Base-by-base conservation (phyloP, 2,797 vertebrate species). In the Strix occidentalis region DNA sequence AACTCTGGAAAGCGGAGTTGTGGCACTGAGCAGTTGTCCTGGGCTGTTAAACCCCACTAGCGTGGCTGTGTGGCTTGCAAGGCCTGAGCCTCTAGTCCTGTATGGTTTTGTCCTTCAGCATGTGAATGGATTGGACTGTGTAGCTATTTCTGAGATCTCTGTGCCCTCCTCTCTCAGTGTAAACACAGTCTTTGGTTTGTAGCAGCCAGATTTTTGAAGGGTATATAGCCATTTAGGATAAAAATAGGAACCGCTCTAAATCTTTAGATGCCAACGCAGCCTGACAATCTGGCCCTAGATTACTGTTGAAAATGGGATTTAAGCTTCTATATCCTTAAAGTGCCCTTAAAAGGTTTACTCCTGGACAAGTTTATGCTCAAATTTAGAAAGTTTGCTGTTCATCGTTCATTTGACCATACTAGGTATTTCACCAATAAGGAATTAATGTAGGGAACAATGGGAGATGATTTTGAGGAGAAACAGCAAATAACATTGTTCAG, bases 331-430 rank as follows among this genome's bases (percentile, higher is more conserved):
- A 61, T 92, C 71, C 58, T 84, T 65, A 41, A 66, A 91, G 61
- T 54, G 57, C 50, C 86, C 89, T 92, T 93, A 93, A 92, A 96
- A 92, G 87, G 93, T 90, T 92, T 95, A 79, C 39, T 96, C 68
- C 80, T 95, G 71, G 71, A 71, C 45, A 88, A 83, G 76, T 86
- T 79, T 66, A 64, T 68, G 63, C 58, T 90, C 60, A 43, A 35
- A 92, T 88, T 78, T 83, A 89, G 69, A 31, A 78, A 87, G 56
- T 83, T 87, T 95, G 72, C 72, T 11, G 13, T 84, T 88, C 43
- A 8, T 87, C 4, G 1, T 69, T 84, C 65, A 37, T 92, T 87
- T 95, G 82, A 72, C 90, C 81, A 91, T 87, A 87, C 78, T 87
- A 82, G 90, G 85, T 93, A 94, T 84, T 92, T 95, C 57, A 81